Conservation (phyloP, 1,140 invertebrate genomes). For the Pseudomyrmex cubaensis region DNA sequence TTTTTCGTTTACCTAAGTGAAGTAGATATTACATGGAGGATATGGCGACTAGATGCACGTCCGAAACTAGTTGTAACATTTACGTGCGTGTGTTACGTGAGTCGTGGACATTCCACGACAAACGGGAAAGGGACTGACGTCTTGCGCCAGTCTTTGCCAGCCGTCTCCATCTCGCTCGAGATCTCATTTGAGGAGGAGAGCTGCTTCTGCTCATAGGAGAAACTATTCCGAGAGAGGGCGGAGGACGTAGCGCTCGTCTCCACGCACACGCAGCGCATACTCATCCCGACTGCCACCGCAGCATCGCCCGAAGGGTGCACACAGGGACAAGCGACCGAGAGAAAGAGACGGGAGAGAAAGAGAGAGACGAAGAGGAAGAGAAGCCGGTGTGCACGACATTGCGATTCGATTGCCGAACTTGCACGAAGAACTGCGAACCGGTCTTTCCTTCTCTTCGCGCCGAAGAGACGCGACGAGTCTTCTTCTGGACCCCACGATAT, state of each 20-base stretch:
- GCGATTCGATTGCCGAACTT: slow-evolving; percentile 68
- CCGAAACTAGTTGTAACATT: slow-evolving; percentile 25
- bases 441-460: slow-evolving; percentile 47
- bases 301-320: slow-evolving; percentile 20
- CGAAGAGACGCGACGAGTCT: slow-evolving; percentile 13
- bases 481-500: slow-evolving; percentile 67
- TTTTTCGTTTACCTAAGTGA: neutral
- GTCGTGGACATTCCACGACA: slow-evolving; percentile 25
- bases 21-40: slow-evolving; percentile 15
- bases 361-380: slow-evolving; percentile 24
- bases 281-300: slow-evolving; percentile 16
- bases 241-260: slow-evolving; percentile 28
- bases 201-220: slow-evolving; percentile 27
- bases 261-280: slow-evolving; percentile 50
- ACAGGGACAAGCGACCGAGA: neutral
- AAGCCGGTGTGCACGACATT: slow-evolving; percentile 36
- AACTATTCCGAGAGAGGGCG: slow-evolving; percentile 25
- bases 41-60: slow-evolving; percentile 14
- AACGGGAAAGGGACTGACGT: neutral
- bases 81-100: slow-evolving; percentile 1
- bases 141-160: slow-evolving; percentile 16
- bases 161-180: slow-evolving; percentile 28
- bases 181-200: slow-evolving; percentile 21
- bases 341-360: slow-evolving; percentile 17
- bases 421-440: slow-evolving; percentile 69